Conservation (phyloP, 30 jellyfish, hydroid and myxozoan species). For the Sanderia malayensis region DNA sequence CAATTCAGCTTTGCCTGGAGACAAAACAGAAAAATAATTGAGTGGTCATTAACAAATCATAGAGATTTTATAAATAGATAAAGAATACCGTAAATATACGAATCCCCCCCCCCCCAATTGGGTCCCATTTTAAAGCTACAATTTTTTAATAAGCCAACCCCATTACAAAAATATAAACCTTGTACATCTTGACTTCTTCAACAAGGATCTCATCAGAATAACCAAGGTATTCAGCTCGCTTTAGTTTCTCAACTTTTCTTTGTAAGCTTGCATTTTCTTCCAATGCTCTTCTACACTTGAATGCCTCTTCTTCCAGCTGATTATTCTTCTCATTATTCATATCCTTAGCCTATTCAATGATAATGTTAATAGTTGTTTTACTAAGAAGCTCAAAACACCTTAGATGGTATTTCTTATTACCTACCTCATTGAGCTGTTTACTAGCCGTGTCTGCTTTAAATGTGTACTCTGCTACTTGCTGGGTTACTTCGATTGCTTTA, state of each 20-base stretch:
- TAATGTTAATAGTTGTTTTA: too few relatives aligned
- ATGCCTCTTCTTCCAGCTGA: conserved; percentile 90
- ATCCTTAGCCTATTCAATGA: conserved; percentile 83
- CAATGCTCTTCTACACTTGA: conserved; percentile 85
- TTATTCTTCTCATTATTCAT: conserved; percentile 65
- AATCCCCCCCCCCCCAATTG: too few relatives aligned
- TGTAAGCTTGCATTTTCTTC: conserved; percentile 88
- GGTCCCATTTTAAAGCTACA: too few relatives aligned
- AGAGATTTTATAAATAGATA: too few relatives aligned
- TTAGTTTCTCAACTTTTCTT: conserved; percentile 86
- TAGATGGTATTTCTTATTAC: too few relatives aligned
- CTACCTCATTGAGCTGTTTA: conserved; percentile 83
- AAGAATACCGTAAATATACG: too few relatives aligned
- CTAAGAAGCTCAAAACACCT: too few relatives aligned
- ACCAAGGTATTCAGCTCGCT: conserved; percentile 90
- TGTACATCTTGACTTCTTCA: conserved; percentile 98
- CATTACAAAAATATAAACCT: too few relatives aligned
- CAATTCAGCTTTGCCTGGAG: conserved; percentile 97
- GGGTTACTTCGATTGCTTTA: conserved; percentile 79
- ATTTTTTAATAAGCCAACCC: too few relatives aligned
- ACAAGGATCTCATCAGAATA: conserved; percentile 98
- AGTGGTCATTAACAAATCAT: too few relatives aligned
- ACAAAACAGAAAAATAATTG: too few relatives aligned
- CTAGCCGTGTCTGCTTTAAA: conserved; percentile 59
- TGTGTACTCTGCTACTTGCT: conserved; percentile 73